Evolutionary conservation across 30 jellyfish, hydroid and myxozoan genomes (phyloP).

Genomic region (Sanderia malayensis): DNA sequence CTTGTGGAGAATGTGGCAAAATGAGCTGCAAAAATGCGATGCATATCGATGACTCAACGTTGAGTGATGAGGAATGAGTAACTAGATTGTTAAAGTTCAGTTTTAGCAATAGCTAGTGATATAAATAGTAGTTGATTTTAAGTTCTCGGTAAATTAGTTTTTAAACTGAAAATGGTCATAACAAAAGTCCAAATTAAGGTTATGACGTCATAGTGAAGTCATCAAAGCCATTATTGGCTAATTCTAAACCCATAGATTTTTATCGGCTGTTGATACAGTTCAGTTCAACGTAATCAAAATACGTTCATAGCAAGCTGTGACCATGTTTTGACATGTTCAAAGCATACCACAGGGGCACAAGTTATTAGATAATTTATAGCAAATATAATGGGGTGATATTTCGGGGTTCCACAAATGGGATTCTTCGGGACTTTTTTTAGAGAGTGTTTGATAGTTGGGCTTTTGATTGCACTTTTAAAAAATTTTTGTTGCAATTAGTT

Average conservation of each 20-base stretch:
- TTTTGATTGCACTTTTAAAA: neutral
- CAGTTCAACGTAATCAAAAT: neutral
- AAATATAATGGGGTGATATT: neutral
- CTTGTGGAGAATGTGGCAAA: neutral
- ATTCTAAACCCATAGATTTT: neutral
- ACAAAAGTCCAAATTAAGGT: neutral
- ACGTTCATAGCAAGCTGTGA: neutral
- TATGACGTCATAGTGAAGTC: neutral
- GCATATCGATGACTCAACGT: neutral
- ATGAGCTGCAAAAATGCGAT: neutral
- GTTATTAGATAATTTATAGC: neutral
- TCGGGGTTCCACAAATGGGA: slow-evolving; percentile 2
- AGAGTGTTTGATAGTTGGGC: neutral
- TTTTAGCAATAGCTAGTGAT: neutral
- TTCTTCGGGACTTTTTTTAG: neutral
- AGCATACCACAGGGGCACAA: neutral
- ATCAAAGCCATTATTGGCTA: neutral
- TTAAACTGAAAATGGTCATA: neutral
- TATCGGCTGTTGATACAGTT: neutral
- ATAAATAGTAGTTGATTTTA: neutral
- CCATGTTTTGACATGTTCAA: neutral
- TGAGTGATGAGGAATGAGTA: neutral
- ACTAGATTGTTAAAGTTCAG: neutral
- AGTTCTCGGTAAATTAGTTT: neutral
- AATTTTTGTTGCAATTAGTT: neutral